Evolutionary conservation across 2,888 invertebrate genomes (phyloP).

Genomic region (Apantesis nais): DNA sequence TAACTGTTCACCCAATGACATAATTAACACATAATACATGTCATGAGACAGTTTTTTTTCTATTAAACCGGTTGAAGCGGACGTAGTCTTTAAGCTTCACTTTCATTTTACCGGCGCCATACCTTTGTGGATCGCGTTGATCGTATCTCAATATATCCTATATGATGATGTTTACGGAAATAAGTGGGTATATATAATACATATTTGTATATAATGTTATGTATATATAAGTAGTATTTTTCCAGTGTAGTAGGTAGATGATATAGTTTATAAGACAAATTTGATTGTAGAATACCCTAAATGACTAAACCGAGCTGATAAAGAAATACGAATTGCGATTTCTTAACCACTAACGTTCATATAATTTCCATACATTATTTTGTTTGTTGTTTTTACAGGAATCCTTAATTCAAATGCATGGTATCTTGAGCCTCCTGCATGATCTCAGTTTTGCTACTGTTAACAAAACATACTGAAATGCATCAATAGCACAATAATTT

Average conservation of each 20-base stretch:
- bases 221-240: not conserved
- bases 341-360: not conserved
- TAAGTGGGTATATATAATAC: not conserved
- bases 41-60: conserved; percentile 24
- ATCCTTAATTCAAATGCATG: not conserved
- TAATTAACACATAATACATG: conserved; percentile 28
- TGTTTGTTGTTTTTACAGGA: not conserved
- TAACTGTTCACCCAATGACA: conserved; percentile 26
- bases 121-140: not conserved
- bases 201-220: not conserved
- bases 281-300: not conserved
- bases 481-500: not conserved
- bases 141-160: not conserved
- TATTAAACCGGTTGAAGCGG: conserved; percentile 25
- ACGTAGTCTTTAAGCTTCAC: conserved; percentile 25
- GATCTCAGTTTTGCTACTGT: not conserved
- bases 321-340: not conserved
- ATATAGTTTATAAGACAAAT: not conserved
- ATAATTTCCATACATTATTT: not conserved
- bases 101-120: conserved; percentile 24
- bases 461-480: not conserved
- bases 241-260: not conserved
- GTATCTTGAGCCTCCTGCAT: not conserved
- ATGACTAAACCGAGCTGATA: not conserved
- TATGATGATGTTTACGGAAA: not conserved